A percentile compares a stretch with the other conserved stretches of the same genome.
phyloP scores from a whole-genome alignment of 1,140 invertebrate species.

The Scaptomyza pallida region DNA sequence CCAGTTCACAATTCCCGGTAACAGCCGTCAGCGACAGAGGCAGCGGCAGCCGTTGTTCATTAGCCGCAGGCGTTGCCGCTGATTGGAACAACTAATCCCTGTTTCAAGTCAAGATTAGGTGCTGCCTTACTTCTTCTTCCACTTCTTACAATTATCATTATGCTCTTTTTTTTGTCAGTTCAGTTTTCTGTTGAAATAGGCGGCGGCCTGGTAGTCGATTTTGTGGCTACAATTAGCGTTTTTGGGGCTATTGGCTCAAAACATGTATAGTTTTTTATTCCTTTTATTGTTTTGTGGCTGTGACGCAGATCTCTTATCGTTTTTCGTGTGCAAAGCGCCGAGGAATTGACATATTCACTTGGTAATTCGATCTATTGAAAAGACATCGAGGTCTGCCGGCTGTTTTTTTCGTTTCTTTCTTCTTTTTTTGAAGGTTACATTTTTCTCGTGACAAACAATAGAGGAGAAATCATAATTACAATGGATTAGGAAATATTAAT shows the following conservation, averaged over 20 bases:
- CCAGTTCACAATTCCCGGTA: constrained; percentile 56
- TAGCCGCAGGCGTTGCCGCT: constrained; percentile 80
- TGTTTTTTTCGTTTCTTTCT: constrained; percentile 24
- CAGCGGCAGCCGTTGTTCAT: constrained; percentile 53
- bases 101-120: constrained; percentile 58
- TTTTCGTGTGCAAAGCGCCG: constrained; percentile 44
- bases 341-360: constrained; percentile 78
- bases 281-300: constrained; percentile 19
- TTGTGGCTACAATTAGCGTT: constrained; percentile 53
- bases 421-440: constrained; percentile 55
- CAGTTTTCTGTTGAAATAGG: constrained; percentile 64
- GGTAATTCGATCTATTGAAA: constrained; percentile 73
- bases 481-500: constrained; percentile 80
- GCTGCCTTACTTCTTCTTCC: constrained; percentile 12
- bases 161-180: constrained; percentile 37
- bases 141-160: constrained; percentile 27
- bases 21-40: constrained; percentile 35
- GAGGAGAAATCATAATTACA: constrained; percentile 76
- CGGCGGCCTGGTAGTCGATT: constrained; percentile 60
- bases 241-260: constrained; percentile 12
- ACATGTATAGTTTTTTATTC: constrained; percentile 11
- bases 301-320: constrained; percentile 74
- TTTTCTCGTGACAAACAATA: constrained; percentile 71
- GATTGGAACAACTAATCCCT: constrained; percentile 71
- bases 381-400: constrained; percentile 38